Conservation (phyloP, 2,797 vertebrate species). For the Coendou prehensilis region DNA sequence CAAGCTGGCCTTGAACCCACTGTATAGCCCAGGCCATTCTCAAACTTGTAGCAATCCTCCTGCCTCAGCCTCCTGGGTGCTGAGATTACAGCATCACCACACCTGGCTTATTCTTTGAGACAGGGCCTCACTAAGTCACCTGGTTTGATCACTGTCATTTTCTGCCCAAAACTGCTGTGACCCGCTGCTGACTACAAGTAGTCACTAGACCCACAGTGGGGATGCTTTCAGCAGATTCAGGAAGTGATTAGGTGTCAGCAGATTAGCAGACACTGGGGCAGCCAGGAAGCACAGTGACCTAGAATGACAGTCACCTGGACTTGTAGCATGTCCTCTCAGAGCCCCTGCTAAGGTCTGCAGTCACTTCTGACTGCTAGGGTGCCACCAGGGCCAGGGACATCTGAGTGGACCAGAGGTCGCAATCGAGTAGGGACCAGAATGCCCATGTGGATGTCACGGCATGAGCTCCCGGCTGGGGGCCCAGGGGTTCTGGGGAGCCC, state of each 20-base stretch:
- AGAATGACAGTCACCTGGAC: too few relatives aligned
- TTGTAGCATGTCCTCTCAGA: fast-evolving
- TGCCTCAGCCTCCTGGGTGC: background rate
- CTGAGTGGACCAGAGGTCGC: background rate
- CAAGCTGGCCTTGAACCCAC: background rate
- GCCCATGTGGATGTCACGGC: background rate
- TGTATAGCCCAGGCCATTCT: background rate
- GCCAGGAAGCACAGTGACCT: background rate
- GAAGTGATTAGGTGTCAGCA: background rate
- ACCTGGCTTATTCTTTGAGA: background rate
- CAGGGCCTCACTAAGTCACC: background rate
- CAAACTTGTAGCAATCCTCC: background rate
- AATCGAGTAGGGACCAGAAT: background rate
- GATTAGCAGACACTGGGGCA: background rate
- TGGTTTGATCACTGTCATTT: background rate
- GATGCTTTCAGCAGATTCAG: background rate
- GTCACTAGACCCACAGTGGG: background rate
- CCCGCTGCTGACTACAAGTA: background rate
- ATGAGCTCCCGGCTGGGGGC: background rate
- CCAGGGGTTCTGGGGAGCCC: background rate
- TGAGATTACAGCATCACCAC: background rate
- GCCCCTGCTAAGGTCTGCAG: background rate
- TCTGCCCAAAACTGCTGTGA: background rate
- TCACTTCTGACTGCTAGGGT: background rate
- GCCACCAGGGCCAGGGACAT: background rate